These are phyloP conservation scores for Steatornis caripensis DNA, from an alignment of 2,113 vertebrate genomes.

Conservation along the genomic window DNA sequence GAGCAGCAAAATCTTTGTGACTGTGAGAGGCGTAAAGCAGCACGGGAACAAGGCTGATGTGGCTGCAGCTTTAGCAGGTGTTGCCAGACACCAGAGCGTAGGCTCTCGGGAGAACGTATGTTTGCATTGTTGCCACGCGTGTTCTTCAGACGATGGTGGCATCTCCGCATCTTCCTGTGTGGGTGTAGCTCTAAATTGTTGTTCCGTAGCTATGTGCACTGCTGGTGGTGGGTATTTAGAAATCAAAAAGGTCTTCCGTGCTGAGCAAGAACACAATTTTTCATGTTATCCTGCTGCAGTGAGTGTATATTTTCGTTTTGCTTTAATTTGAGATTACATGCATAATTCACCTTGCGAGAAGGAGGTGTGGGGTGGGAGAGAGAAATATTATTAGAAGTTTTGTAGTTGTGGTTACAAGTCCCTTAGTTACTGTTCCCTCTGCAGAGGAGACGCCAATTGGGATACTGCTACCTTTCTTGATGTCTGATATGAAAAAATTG, in stretches of 20 bases:
- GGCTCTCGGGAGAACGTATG: not conserved
- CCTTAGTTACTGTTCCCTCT: not conserved
- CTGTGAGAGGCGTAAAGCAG: not conserved
- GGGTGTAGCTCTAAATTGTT: not conserved
- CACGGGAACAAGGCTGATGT: not conserved
- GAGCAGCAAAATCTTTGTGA: not conserved
- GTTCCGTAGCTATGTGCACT: not conserved
- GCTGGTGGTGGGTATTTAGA: not conserved
- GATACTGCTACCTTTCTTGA: not conserved
- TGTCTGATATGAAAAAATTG: not conserved
- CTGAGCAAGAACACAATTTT: not conserved
- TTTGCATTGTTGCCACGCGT: rapidly evolving
- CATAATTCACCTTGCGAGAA: not conserved
- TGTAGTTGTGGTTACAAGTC: not conserved
- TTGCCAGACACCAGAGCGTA: not conserved
- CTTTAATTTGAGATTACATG: not conserved
- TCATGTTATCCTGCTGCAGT: not conserved
- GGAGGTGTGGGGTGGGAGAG: not conserved
- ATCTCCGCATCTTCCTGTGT: not conserved
- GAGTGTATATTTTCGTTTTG: not conserved
- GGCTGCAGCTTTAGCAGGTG: not conserved
- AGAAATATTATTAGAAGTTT: not conserved
- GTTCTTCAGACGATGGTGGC: not conserved
- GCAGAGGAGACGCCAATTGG: not conserved
- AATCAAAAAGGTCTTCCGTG: not conserved